Evolutionary conservation across 2,888 invertebrate genomes (phyloP), one percentile per base, ranked within the genome.

Genomic region (Chymomyza procnemis): DNA sequence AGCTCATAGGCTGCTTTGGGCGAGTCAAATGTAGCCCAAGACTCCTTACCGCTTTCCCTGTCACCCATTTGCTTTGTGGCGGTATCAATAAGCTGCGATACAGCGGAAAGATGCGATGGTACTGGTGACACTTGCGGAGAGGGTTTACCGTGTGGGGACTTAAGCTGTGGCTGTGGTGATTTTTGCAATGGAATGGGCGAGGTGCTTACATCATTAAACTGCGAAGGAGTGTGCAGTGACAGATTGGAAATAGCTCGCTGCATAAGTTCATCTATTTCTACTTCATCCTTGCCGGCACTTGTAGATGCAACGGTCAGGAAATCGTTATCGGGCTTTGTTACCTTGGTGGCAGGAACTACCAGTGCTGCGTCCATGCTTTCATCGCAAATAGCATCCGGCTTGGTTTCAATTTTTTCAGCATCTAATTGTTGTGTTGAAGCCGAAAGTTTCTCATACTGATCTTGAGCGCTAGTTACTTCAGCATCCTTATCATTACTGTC

Each of bases 1-100:
- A 67, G 65, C 14, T 60, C 69, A 56, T 68, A 61, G 0, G 65
- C 72, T 34, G 85, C 78, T 77, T 92, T 92, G 3, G 89, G 89
- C 0, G 89, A 89, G 69, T 93, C 93, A 75, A 93, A 93, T 52
- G 93, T 92, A 8, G 93, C 93, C 93, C 93, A 93, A 21, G 92
- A 92, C 78, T 93, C 93, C 57, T 91, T 91, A 79, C 76, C 63
- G 9, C 30, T 12, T n/a, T 80, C 78, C 1, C 68, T 56, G 60
- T 69, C 94, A 18, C 93, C 90, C 60, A 89, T 86, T 61, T 88
- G 86, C 65, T 88, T 89, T n/a, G 87, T 88, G 14, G 90, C 90
- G 2, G 87, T 78, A 66, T 90, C 90, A 14, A 90, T 89, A 0
- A 90, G 88, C 71, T 91, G 91, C 0, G 93, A 92, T 6, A 93